A percentile compares a stretch with the other conserved stretches of the same genome.
These are phyloP conservation scores for Spinus olivaceus DNA, from an alignment of 2,797 vertebrate species.

Conservation along the genomic window DNA sequence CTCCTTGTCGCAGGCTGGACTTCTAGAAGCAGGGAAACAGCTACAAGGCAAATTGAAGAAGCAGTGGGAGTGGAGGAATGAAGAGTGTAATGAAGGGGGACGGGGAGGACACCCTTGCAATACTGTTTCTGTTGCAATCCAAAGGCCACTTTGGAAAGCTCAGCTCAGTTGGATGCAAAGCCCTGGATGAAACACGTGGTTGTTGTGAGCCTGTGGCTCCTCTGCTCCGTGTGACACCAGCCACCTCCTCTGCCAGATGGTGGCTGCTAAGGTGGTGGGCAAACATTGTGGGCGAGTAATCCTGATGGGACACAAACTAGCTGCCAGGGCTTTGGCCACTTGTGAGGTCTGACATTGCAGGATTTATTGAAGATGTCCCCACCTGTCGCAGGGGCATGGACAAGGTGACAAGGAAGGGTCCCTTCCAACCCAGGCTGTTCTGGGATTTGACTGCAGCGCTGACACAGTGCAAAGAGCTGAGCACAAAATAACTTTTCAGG, in stretches of 20 bases:
- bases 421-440: neutral
- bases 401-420: neutral
- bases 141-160: neutral
- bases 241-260: neutral
- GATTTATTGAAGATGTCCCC: neutral
- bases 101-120: neutral
- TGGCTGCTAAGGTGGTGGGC: neutral
- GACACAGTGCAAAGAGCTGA: neutral
- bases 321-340: neutral
- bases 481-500: neutral
- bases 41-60: neutral
- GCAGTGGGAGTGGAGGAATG: neutral
- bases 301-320: rapidly evolving
- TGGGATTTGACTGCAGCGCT: neutral
- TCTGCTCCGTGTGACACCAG: neutral
- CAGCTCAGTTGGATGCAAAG: neutral
- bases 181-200: rapidly evolving
- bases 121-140: neutral
- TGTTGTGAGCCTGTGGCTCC: neutral
- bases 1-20: neutral
- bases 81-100: neutral
- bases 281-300: neutral
- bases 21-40: neutral
- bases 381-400: neutral
- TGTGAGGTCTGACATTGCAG: neutral